A percentile compares a stretch with the other conserved stretches of the same genome.
Conservation (phyloP, 2,888 invertebrate genomes). For the Metacarcinus magister region DNA sequence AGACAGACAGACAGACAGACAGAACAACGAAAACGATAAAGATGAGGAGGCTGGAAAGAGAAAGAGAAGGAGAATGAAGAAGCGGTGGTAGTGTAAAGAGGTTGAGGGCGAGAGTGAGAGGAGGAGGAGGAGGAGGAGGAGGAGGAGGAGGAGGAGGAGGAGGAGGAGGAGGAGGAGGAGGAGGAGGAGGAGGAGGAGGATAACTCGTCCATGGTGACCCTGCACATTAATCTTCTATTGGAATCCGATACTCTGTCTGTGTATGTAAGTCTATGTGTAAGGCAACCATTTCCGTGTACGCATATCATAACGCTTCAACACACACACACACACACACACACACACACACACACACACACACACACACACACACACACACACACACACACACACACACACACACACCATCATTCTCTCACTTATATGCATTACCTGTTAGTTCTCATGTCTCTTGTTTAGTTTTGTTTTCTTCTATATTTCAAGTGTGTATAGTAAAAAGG, state of each 20-base stretch:
- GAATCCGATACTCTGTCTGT: conserved; percentile 64
- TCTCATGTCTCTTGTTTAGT: neutral
- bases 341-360: neutral
- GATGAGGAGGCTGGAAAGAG: neutral
- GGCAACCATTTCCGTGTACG: neutral
- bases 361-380: conserved; percentile 18
- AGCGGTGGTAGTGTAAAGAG: neutral
- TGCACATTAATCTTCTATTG: conserved; percentile 69
- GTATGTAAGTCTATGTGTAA: neutral
- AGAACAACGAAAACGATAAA: neutral
- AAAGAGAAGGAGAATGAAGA: neutral
- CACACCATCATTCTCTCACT: neutral
- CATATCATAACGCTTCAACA: neutral
- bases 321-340: neutral
- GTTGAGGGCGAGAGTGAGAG: neutral
- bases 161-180: conserved; percentile 33
- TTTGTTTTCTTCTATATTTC: neutral
- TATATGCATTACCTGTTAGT: too few species aligned
- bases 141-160: neutral
- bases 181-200: neutral
- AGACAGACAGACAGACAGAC: neutral
- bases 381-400: neutral
- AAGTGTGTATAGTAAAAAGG: neutral
- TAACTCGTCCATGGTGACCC: conserved; percentile 3
- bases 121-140: neutral